Evolutionary conservation across 2,113 vertebrate species (phyloP).

Genomic region (Aphyosemion australe): DNA sequence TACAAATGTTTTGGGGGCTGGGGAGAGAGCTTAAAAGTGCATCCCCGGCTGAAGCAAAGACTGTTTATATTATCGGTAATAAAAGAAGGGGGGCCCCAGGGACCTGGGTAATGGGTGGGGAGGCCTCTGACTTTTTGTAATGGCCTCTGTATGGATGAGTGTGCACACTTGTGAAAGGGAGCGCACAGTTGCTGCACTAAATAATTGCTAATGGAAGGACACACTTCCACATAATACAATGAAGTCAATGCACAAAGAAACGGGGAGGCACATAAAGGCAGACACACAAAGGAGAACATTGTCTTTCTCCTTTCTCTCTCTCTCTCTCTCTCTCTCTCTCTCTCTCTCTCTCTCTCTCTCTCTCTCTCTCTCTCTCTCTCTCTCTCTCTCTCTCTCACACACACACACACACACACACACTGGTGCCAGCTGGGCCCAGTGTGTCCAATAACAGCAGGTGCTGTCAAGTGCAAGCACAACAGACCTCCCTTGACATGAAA

Average conservation of each 20-base stretch:
- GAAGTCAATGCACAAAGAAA: slow-evolving; percentile 50
- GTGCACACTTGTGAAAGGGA: slow-evolving; percentile 21
- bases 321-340: neutral
- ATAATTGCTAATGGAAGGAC: slow-evolving; percentile 63
- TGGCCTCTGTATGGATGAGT: slow-evolving; percentile 23
- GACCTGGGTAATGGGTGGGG: slow-evolving; percentile 59
- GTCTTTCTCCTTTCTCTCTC: slow-evolving; percentile 1
- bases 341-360: slow-evolving; percentile 12
- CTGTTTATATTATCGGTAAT: slow-evolving; percentile 71
- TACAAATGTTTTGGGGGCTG: slow-evolving; percentile 21
- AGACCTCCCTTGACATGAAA: slow-evolving; percentile 57
- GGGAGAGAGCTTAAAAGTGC: neutral
- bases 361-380: neutral
- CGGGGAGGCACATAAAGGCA: slow-evolving; percentile 41
- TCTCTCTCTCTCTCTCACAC: slow-evolving; percentile 11
- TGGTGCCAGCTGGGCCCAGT: slow-evolving; percentile 71
- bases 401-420: slow-evolving; percentile 36
- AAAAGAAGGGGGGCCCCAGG: slow-evolving; percentile 61
- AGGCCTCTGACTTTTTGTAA: slow-evolving; percentile 68
- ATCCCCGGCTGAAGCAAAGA: slow-evolving; percentile 65
- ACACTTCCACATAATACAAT: slow-evolving; percentile 61
- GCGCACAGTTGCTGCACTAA: slow-evolving; percentile 38
- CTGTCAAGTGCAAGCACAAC: slow-evolving; percentile 68
- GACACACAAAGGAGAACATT: slow-evolving; percentile 47
- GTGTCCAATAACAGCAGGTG: slow-evolving; percentile 72